Conservation (phyloP, 2,113 vertebrate species). For the Xiphophorus maculatus region DNA sequence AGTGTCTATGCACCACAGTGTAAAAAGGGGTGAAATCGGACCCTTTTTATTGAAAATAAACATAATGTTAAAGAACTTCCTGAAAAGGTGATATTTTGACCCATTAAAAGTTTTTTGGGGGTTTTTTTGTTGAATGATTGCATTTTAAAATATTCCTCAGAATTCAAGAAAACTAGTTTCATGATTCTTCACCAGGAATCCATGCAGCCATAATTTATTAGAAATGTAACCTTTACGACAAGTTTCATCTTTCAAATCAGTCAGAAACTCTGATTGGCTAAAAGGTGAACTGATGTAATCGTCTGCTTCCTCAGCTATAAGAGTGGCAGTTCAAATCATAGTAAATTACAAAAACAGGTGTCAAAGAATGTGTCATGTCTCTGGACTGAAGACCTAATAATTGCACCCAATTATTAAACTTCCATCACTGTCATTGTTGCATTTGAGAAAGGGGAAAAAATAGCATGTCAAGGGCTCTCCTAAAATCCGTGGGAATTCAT, state of each 20-base stretch:
- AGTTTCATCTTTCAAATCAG: conserved; percentile 51
- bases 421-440: conserved; percentile 73
- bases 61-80: conserved; percentile 44
- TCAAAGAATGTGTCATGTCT: conserved; percentile 65
- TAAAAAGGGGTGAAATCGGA: conserved; percentile 30
- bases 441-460: conserved; percentile 33
- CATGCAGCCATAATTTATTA: conserved; percentile 16
- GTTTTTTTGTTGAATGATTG: conserved; percentile 13
- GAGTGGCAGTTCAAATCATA: conserved; percentile 67
- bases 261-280: conserved; percentile 52
- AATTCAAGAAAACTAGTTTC: conserved; percentile 22
- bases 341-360: conserved; percentile 76
- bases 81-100: conserved; percentile 34
- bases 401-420: conserved; percentile 75
- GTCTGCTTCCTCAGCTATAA: conserved; percentile 42
- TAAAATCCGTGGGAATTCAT: conserved; percentile 74
- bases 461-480: conserved; percentile 56
- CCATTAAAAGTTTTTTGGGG: not conserved
- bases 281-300: conserved; percentile 50
- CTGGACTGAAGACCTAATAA: conserved; percentile 70
- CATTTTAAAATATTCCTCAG: conserved; percentile 42
- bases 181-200: conserved; percentile 17
- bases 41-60: conserved; percentile 48
- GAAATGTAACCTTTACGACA: conserved; percentile 13
- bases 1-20: conserved; percentile 25